Evolutionary conservation across 2,888 invertebrate species (phyloP), one percentile per base, ranked within the genome.

Genomic region (Dastarcus helophoroides): DNA sequence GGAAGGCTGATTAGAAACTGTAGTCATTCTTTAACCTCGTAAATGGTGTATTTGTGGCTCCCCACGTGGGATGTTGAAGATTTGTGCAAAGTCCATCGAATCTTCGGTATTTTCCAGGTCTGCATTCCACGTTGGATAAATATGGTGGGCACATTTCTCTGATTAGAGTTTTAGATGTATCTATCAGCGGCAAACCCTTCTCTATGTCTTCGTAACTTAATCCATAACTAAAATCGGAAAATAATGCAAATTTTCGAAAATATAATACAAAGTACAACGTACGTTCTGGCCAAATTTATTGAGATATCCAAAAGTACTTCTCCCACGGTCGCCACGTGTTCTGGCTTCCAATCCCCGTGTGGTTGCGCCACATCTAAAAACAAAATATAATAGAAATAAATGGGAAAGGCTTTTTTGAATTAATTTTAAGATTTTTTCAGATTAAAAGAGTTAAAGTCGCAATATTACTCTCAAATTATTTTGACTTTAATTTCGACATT

Each of bases 51-150:
- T 81, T 78, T 3, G 79, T 75, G 8, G 89, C 78, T 1, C 89
- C 90, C 89, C 89, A 90, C 0, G 85, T 84, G 0, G 90, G 90
- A 60, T 89, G 79, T 38, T 81, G 73, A 48, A 89, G 64, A 56
- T 90, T 90, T 45, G 86, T 90, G 63, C 90, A 90, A 4, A 90
- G 73, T 1, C 89, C 90, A 54, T 90, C 90, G 46, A 77, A 73
- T 13, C 89, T 69, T 9, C 90, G 69, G 62, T 89, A 90, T 56
- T 89, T 88, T 28, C 88, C 88, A 1, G 89, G 77, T 24, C 83
- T 73, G 48, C 90, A 90, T 58, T 88, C 82, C 13, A 89, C 86
- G 47, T 85, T 83, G 0, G 84, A 78, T 50, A 90, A 73, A 54
- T 79, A 86, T 0, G 88, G 83, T 1, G 90, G 90, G 47, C 90